Evolutionary conservation across 2,113 vertebrate species (phyloP), one percentile per base, ranked within the genome.

Genomic region (Nibea albiflora): DNA sequence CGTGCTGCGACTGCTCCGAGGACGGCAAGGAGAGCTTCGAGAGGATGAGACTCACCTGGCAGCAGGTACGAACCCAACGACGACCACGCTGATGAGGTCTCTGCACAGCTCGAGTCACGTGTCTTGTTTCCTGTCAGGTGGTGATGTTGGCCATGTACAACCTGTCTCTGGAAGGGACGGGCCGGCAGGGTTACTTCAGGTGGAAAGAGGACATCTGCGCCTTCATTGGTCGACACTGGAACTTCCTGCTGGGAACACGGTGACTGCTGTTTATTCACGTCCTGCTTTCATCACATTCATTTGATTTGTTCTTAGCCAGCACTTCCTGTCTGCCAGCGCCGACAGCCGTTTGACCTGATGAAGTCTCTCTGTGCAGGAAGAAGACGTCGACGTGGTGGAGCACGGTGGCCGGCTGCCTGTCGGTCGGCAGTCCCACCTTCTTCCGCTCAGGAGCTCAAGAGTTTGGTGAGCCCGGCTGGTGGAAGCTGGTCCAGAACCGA

Each of bases 201-300:
- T 99, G 98, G 98, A 99, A 99, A 71, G 98, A 99, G 91, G 98
- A 99, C 90, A 99, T 99, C 91, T 99, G 98, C n/a, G 96, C 97
- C 78, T 99, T 99, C 78, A 99, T 99, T 83, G 98, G 98, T 76
- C 97, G 98, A 78, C 98, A 99, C 91, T 99, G 98, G 98, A 97
- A 93, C 83, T 99, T 98, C 91, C 94, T 99, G 80, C 77, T 99
- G 82, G 98, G 98, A 44, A 96, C 95, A 47, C 96, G 98, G 98
- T 99, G 88, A 39, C 44, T 4, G 69, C 44, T 12, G 5, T 49
- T 46, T 12, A 4, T 14, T 4, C 4, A 46, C 44, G 11, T 46
- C 44, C 44, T 12, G 44, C 11, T 14, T 39, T 9, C 35, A 8
- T 39, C 35, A 8, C 1, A 39, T 39, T 9, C 35, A 39, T 5